Base-by-base conservation (phyloP, 2,888 invertebrate species). In the Stenotaenia linearis region DNA sequence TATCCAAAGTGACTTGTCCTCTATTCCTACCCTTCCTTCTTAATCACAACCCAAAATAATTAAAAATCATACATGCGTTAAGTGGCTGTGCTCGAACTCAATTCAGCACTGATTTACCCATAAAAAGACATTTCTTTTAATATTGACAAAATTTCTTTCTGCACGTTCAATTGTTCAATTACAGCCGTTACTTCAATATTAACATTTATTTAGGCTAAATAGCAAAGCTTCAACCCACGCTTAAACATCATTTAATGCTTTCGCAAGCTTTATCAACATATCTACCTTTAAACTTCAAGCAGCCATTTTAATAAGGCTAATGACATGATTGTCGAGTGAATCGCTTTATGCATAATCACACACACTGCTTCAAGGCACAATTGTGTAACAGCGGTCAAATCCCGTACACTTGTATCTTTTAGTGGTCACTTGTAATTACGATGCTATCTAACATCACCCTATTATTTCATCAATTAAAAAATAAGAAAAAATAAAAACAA, bases 301-400 rank as follows among this genome's bases (percentile, higher is more conserved):
- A 21, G 25, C 61, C 25, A 61, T 61, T 61, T 61, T 61, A 61
- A 61, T 61, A 61, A 61, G 61, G 61, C 61, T 61, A 61, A 61
- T 61, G 61, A 61, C 61, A 23, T 61, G 61, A 61, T 61, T 61
- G 61, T 61, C 61, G 23, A 61, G 61, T 12, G 61, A 61, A 61
- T 61, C 61, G 61, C 61, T 61, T 61, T 61, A 61, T 61, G 61
- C 61, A 61, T 61, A 61, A 61, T 61, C 61, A 61, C 61, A 28
- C 61, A 12, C 61, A 25, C 25, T 23, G 61, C 61, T 61, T 61
- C 61, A 61, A 61, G 61, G 61, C 61, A 61, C 61, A 61, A 61
- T 61, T 61, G 61, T 61, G 61, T 61, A 61, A 61, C 61, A 61
- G 61, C 61, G 61, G 61, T 61, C 61, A 61, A 61, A 61, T 61